Evolutionary conservation across 2,113 vertebrate species (phyloP), one percentile per base, ranked within the genome.

Genomic region (Ariopsis seemanni): DNA sequence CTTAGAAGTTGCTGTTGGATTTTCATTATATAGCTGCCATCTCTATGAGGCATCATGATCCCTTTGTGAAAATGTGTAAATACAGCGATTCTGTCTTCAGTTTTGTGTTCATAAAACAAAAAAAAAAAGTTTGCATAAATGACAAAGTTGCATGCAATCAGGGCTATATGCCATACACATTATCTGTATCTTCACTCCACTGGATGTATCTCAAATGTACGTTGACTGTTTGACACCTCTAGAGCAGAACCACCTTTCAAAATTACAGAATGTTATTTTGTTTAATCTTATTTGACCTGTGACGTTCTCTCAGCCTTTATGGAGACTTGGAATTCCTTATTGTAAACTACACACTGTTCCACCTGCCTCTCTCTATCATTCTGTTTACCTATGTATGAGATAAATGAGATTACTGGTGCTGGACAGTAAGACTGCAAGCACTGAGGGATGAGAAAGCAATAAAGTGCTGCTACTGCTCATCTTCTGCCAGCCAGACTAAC

Each of bases 391-490:
- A 67, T 89, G 89, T 87, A 52, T 87, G 87, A 92, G 87, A 89
- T 84, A 88, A 84, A 89, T 65, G 86, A 88, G 90, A 91, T 91
- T 89, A 89, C 88, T 67, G n/a, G 88, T 85, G 84, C 86, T 86
- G 86, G 30, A 77, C 75, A 85, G 72, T 25, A 1, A 74, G 86
- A 78, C 12, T 55, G 78, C 87, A 92, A 86, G 89, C 90, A 90
- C 48, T 91, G 90, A 93, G 60, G 82, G 89, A 93, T 89, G 89
- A 91, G 89, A 91, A 93, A 89, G 90, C 89, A 91, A 90, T 91
- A 91, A 89, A 89, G 80, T 67, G 71, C 84, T 77, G 75, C 84
- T 82, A 84, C 90, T 84, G 79, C 63, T 83, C 58, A 71, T 77
- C 57, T 67, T 79, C 80, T 62, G 81, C 25, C 20, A 85, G 83